phyloP scores from a whole-genome alignment of 1,140 invertebrate species.

The Zaprionus inermis region DNA sequence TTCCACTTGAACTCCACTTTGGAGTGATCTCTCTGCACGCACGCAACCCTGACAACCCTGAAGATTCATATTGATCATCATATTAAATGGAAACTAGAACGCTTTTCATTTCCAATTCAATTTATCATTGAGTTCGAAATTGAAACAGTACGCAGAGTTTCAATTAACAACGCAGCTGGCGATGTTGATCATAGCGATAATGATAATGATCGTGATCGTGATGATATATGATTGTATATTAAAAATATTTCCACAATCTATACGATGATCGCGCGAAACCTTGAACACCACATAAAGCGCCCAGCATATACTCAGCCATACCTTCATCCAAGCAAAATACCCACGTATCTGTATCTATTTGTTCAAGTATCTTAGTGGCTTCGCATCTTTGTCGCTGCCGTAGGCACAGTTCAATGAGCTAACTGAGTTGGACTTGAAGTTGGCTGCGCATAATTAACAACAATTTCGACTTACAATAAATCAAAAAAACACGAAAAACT shows the following conservation, averaged over 20 bases:
- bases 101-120: slow-evolving; percentile 19
- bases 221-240: neutral
- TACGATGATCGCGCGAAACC: slow-evolving; percentile 28
- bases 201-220: slow-evolving; percentile 12
- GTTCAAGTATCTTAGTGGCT: slow-evolving; percentile 16
- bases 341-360: slow-evolving; percentile 25
- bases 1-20: neutral
- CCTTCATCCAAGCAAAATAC: slow-evolving; percentile 6
- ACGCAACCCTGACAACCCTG: neutral
- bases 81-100: slow-evolving; percentile 24
- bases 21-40: neutral
- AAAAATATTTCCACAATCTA: neutral
- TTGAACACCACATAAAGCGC: slow-evolving; percentile 27
- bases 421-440: slow-evolving; percentile 43
- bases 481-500: slow-evolving; percentile 33
- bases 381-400: slow-evolving; percentile 27
- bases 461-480: slow-evolving; percentile 54
- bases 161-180: slow-evolving; percentile 24
- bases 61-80: slow-evolving; percentile 5
- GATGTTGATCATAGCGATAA: neutral
- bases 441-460: slow-evolving; percentile 74
- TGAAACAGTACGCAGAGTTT: slow-evolving; percentile 17
- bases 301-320: slow-evolving; percentile 9
- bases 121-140: slow-evolving; percentile 16
- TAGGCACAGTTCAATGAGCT: slow-evolving; percentile 77